Percentiles rank a stretch among this genome's conserved stretches.
phyloP scores from a whole-genome alignment of 2,888 invertebrate species.

The Mimachlamys varia region DNA sequence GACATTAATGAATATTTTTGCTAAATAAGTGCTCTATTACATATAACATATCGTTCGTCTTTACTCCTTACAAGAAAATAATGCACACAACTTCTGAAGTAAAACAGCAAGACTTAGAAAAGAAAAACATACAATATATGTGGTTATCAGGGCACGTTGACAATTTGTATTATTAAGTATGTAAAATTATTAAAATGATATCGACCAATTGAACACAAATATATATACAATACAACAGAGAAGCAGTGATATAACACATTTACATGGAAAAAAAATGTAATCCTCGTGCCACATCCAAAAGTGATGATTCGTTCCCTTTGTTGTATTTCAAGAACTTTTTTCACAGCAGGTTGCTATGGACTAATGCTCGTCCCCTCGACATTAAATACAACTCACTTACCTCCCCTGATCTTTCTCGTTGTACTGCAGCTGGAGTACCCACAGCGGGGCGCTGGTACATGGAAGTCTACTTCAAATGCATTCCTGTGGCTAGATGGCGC shows the following conservation, averaged over 20 bases:
- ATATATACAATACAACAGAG: background rate
- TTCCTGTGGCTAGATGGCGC: background rate
- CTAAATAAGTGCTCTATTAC: too few species aligned
- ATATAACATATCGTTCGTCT: too few species aligned
- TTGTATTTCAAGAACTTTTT: background rate
- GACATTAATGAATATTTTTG: too few species aligned
- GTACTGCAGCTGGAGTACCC: background rate
- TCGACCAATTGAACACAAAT: background rate
- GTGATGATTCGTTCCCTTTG: background rate
- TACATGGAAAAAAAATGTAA: background rate
- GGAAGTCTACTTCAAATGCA: background rate
- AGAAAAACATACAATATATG: too few species aligned
- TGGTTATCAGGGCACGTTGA: too few species aligned
- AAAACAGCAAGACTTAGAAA: background rate
- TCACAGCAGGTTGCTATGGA: background rate
- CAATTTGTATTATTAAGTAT: background rate
- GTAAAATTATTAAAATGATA: background rate
- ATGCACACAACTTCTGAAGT: background rate
- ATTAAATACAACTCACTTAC: background rate
- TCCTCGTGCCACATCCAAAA: background rate
- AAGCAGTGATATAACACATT: background rate
- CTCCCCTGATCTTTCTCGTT: background rate
- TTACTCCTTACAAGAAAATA: too few species aligned
- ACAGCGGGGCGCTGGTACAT: background rate
- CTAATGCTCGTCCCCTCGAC: conserved; percentile 20